Evolutionary conservation across 1,140 invertebrate genomes (phyloP).

Genomic region (Maniola jurtina): DNA sequence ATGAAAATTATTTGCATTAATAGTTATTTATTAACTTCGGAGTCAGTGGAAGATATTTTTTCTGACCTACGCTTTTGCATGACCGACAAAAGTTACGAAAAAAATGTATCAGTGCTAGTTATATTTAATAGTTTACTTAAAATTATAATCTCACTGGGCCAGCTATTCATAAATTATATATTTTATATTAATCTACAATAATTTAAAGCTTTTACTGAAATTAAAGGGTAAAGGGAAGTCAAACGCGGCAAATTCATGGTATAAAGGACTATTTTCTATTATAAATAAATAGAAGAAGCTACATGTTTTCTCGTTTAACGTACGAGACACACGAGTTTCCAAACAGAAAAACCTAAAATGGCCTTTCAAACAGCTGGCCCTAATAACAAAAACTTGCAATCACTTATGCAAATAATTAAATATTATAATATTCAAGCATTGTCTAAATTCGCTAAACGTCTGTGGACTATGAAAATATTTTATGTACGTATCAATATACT

Average conservation of each 20-base stretch:
- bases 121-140: constrained; percentile 36
- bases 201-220: constrained; percentile 51
- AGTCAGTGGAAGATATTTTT: constrained; percentile 18
- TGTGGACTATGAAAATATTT: constrained; percentile 30
- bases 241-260: constrained; percentile 16
- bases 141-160: constrained; percentile 64
- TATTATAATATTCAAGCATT: constrained; percentile 30
- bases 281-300: constrained; percentile 33
- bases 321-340: constrained; percentile 40
- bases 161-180: constrained; percentile 47
- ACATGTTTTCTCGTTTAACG: constrained; percentile 37
- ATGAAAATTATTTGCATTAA: constrained; percentile 2
- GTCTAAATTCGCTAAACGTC: constrained; percentile 27
- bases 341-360: constrained; percentile 23
- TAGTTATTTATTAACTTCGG: constrained; percentile 4
- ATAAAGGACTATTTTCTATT: constrained; percentile 13
- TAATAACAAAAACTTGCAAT: constrained; percentile 24
- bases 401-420: constrained; percentile 22
- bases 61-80: constrained; percentile 4
- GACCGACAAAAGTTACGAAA: not conserved
- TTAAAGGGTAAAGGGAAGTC: constrained; percentile 17
- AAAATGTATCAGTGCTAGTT: constrained; percentile 25
- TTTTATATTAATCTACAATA: constrained; percentile 42
- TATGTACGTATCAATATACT: too few species aligned
- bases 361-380: constrained; percentile 44